phyloP scores from a whole-genome alignment of 2,888 invertebrate species.

The Himalopsyche japonica region DNA sequence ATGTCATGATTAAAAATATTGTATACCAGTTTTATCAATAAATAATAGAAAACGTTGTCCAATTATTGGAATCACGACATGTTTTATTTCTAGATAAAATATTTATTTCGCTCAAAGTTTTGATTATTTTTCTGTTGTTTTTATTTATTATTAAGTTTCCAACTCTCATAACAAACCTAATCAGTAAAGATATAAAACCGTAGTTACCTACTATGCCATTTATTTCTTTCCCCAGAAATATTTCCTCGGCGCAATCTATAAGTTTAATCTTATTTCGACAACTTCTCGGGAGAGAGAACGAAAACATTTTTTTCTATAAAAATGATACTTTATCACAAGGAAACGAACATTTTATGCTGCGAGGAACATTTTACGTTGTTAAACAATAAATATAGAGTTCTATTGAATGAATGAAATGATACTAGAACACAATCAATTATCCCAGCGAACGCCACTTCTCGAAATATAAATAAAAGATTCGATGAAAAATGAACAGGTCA shows the following conservation, averaged over 20 bases:
- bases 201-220: neutral
- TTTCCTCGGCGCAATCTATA: slow-evolving; percentile 8
- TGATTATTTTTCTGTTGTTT: slow-evolving; percentile 12
- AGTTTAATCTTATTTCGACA: slow-evolving; percentile 18
- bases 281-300: neutral
- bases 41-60: neutral
- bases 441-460: slow-evolving; percentile 8
- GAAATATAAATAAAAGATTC: slow-evolving; percentile 38
- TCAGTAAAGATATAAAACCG: slow-evolving; percentile 19
- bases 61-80: neutral
- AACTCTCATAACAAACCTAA: slow-evolving; percentile 30
- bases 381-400: slow-evolving; percentile 32
- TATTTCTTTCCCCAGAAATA: neutral
- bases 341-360: slow-evolving; percentile 9
- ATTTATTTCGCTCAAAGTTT: neutral
- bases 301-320: slow-evolving; percentile 3
- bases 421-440: slow-evolving; percentile 31
- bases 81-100: neutral
- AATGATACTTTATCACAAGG: neutral
- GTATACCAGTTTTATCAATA: neutral
- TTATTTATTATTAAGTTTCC: slow-evolving; percentile 25
- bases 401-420: slow-evolving; percentile 22
- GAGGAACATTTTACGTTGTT: slow-evolving; percentile 19
- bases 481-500: slow-evolving; percentile 27
- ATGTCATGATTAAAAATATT: too few species aligned